phyloP scores from a whole-genome alignment of 2,888 invertebrate species.

The Thymelicus acteon region DNA sequence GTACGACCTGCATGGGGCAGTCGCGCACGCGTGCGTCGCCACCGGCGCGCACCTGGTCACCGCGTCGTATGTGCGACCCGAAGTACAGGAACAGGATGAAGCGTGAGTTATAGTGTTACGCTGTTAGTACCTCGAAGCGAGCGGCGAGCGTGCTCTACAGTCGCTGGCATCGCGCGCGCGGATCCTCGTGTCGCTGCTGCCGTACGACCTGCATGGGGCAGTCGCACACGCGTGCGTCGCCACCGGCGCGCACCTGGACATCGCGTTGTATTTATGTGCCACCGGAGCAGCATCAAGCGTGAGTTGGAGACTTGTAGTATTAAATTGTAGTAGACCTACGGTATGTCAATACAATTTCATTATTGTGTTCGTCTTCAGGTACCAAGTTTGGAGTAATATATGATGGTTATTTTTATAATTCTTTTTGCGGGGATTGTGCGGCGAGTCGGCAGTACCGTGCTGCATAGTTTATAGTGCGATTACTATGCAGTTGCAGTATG shows the following conservation, averaged over 20 bases:
- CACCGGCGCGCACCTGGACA: conserved; percentile 96
- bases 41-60: conserved; percentile 97
- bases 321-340: too few relatives aligned
- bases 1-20: conserved; percentile 91
- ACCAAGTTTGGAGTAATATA: neutral
- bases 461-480: too few relatives aligned
- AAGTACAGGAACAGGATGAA: conserved; percentile 91
- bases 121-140: too few relatives aligned
- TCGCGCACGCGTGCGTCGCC: conserved; percentile 94
- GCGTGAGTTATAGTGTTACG: conserved; percentile 78
- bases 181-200: too few relatives aligned
- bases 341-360: too few relatives aligned
- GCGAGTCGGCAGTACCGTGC: too few relatives aligned
- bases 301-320: conserved; percentile 52
- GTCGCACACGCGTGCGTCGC: conserved; percentile 94
- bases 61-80: conserved; percentile 96
- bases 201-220: conserved; percentile 91
- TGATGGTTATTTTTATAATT: neutral
- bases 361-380: too few relatives aligned
- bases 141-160: too few relatives aligned
- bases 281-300: conserved; percentile 91
- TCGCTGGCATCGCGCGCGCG: too few relatives aligned
- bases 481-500: too few relatives aligned
- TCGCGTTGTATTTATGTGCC: conserved; percentile 97
- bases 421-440: too few relatives aligned